Base-by-base conservation (phyloP, 2,888 invertebrate genomes). In the Tromatobia lineatoria region DNA sequence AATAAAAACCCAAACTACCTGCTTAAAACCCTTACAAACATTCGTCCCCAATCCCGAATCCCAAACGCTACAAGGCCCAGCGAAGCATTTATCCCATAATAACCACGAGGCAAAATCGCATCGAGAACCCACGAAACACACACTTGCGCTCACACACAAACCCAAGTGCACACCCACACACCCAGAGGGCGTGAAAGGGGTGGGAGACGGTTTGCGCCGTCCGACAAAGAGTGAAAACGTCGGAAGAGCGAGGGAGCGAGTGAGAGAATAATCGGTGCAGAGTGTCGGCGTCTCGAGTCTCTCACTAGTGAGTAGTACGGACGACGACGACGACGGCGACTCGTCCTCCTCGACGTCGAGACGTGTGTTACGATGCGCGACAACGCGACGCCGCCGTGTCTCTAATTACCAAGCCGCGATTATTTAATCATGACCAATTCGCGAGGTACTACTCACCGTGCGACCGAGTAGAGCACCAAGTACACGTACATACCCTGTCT, bases 341-440 rank as follows among this genome's bases (percentile, higher is more conserved):
- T 4, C 4, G 3, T 4, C 1, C 38, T 1, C 7, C 18, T 38
- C 20, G 38, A 76, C 66, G 76, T 52, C 57, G 25, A 15, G 67
- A 67, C 54, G 76, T 2, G 66, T 42, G 67, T 20, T 20, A 79
- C 45, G 79, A 79, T 69, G 82, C 69, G 69, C 73, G 78, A 79
- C 50, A 50, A 57, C 73, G 78, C 52, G 71, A 73, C 73, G 74
- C 67, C 82, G 76, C 64, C 73, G 76, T 69, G 23, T 34, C 78
- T 76, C 80, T 85, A 90, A 90, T 91, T 90, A 90, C 85, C 83
- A 82, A 20, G 18, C 69, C 77, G 80, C 87, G 90, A 90, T 91
- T 90, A 90, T 89, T 90, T 89, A 90, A 91, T 90, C 90, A 91
- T 89, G 91, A 81, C 82, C 87, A 90, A 91, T 90, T 89, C 86